Percentiles rank a stretch among this genome's conserved stretches.
These are phyloP conservation scores for Paraplagusia blochii DNA, from an alignment of 2,113 vertebrate genomes.

Conservation along the genomic window DNA sequence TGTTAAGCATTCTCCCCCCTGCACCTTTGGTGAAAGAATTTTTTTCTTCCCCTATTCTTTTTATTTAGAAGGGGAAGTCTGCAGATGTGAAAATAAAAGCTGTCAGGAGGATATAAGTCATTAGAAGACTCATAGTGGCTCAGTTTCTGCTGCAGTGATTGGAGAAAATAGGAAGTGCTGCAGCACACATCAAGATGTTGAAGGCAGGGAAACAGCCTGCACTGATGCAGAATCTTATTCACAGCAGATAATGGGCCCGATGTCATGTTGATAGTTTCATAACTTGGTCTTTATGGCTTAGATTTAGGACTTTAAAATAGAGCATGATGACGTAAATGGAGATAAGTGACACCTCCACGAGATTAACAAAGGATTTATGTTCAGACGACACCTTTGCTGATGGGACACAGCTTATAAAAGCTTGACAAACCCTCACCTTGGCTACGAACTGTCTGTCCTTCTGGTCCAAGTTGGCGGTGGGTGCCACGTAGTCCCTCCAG, in stretches of 20 bases:
- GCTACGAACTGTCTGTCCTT: constrained; percentile 98
- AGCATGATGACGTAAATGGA: background rate
- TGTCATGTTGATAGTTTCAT: constrained; percentile 13
- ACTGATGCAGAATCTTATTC: constrained; percentile 12
- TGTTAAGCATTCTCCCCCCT: constrained; percentile 37
- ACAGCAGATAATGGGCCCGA: constrained; percentile 7
- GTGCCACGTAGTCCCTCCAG: constrained; percentile 97
- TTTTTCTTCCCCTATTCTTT: constrained; percentile 14
- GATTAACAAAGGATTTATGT: background rate
- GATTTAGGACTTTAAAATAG: background rate
- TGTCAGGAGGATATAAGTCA: constrained; percentile 28
- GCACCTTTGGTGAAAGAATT: constrained; percentile 22
- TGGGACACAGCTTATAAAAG: background rate
- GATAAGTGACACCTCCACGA: background rate
- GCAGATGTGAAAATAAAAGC: constrained; percentile 33
- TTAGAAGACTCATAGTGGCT: constrained; percentile 33
- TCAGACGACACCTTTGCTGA: background rate
- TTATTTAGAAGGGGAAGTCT: constrained; percentile 10
- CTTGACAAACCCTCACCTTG: constrained; percentile 80
- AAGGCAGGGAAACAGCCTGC: background rate
- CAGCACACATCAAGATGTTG: constrained; percentile 17
- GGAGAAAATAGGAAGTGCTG: constrained; percentile 30
- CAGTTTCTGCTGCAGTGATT: constrained; percentile 18
- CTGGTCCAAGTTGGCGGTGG: constrained; percentile 94
- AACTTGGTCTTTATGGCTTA: background rate